These are phyloP conservation scores for Carollia perspicillata DNA, from an alignment of 2,113 vertebrate genomes.

Conservation along the genomic window DNA sequence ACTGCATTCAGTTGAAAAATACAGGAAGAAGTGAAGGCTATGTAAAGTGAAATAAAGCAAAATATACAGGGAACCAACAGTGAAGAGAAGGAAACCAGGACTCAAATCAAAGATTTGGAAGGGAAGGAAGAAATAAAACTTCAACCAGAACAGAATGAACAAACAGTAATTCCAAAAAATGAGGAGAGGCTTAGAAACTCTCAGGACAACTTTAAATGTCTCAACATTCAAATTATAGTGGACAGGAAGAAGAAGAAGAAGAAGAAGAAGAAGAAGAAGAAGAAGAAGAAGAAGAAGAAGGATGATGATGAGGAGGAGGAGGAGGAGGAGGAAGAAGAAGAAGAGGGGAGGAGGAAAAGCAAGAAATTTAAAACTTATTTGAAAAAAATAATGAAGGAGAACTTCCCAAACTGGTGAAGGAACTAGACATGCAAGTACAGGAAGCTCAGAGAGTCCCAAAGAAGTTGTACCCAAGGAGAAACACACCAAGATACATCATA, in stretches of 20 bases:
- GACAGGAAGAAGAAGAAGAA: not conserved
- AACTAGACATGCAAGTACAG: not conserved
- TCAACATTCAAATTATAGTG: not conserved
- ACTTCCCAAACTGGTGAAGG: not conserved
- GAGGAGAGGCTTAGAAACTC: not conserved
- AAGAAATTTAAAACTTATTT: not conserved
- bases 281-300: too few relatives aligned
- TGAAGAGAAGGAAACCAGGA: too few relatives aligned
- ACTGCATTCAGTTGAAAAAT: too few relatives aligned
- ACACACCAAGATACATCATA: not conserved
- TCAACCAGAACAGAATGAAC: not conserved
- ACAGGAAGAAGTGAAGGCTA: too few relatives aligned
- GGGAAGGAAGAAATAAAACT: not conserved
- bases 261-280: too few relatives aligned
- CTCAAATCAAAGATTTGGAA: not conserved
- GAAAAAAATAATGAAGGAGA: not conserved
- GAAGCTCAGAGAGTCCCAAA: not conserved
- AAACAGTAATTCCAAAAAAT: not conserved
- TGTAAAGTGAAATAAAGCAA: too few relatives aligned
- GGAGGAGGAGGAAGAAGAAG: too few relatives aligned
- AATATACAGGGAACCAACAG: too few relatives aligned
- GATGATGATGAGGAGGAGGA: too few relatives aligned
- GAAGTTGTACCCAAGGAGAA: not conserved
- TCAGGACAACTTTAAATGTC: not conserved
- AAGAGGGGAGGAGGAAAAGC: not conserved